Base-by-base conservation (phyloP, 2,797 vertebrate species). In the Acanthurus lineatus region DNA sequence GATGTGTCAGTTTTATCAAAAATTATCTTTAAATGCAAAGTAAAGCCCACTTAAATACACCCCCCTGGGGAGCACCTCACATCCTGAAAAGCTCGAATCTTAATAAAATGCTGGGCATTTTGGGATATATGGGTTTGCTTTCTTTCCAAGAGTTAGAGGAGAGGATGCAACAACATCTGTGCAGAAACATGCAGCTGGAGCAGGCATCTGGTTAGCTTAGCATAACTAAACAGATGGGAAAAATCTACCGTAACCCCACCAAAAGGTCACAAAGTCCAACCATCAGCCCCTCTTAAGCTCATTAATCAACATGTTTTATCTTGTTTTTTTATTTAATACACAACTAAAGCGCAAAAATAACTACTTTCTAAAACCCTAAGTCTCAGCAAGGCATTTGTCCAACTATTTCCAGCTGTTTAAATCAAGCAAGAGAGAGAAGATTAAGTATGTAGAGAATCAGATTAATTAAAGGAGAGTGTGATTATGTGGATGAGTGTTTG, bases 381-480 rank as follows among this genome's bases (percentile, higher is more conserved):
- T 12, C 3, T 19, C 5, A 0, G 19, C 15, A 65, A 59, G 25
- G 32, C 20, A 45, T 10, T 8, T 12, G 4, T 11, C 20, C 4
- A 74, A 60, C 54, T 7, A 3, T 47, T 16, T 28, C 5, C 58
- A 42, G 47, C 19, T 6, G 49, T 9, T 60, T 0, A 58, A 73
- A 5, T 2, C 6, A 42, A 62, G 47, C 2, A 22, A 40, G 16
- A n/a, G 53, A 22, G 38, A 57, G 38, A 48, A 19, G 17, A 58
- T 48, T 3, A 42, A 58, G n/a, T 42, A 14, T 64, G 6, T 15
- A 0, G 38, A 7, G 61, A 56, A 58, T 69, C 16, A 6, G 25
- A 53, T n/a, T 25, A 42, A 42, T 73, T 69, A 68, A 79, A 77
- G 15, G 20, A 58, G 38, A 67, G 48, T 45, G 19, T 68, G n/a